Base-by-base conservation (phyloP, 2,797 vertebrate genomes). In the Xiphorhynchus erythropygius region DNA sequence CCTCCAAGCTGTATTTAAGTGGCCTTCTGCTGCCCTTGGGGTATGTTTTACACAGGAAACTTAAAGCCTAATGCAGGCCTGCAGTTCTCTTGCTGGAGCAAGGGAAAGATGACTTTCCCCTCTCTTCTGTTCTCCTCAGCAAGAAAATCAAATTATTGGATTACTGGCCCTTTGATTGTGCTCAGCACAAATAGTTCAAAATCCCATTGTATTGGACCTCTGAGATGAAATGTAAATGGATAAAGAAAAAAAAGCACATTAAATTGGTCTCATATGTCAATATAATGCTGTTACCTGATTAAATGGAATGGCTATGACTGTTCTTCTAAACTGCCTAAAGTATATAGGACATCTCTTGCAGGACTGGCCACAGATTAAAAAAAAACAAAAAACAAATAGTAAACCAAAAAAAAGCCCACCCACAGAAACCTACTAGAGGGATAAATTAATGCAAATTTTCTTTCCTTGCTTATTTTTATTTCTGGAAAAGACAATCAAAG, bases 111-210 rank as follows among this genome's bases (percentile, higher is more conserved):
- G 65, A 1, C 9, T 90, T 89, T 87, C 18, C 64, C 64, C 14
- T 15, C 32, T 80, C 59, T 65, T 52, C 59, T 67, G 17, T 37
- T 69, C 78, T 74, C 37, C 59, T 39, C 56, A 74, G 86, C 63
- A 89, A 77, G 93, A 89, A 96, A 95, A 95, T 88, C 55, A 84
- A 92, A 83, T 93, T 90, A 92, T 69, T 83, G 86, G 57, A 91
- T 96, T 94, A 91, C 33, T 37, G 87, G 68, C 53, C 75, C 57
- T 92, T 77, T 1, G 2, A 71, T 47, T 91, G 68, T 65, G 73
- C 87, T 94, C 62, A 32, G 84, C 68, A 62, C n/a, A 74, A 77
- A 50, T 11, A 44, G 82, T 77, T 89, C 68, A 68, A 91, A 96
- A 81, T 68, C 84, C 81, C 7, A 0, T 92, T 89, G 22, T 85